These are phyloP conservation scores for Pyrrhosoma nymphula DNA, from an alignment of 2,888 invertebrate genomes.

Conservation along the genomic window DNA sequence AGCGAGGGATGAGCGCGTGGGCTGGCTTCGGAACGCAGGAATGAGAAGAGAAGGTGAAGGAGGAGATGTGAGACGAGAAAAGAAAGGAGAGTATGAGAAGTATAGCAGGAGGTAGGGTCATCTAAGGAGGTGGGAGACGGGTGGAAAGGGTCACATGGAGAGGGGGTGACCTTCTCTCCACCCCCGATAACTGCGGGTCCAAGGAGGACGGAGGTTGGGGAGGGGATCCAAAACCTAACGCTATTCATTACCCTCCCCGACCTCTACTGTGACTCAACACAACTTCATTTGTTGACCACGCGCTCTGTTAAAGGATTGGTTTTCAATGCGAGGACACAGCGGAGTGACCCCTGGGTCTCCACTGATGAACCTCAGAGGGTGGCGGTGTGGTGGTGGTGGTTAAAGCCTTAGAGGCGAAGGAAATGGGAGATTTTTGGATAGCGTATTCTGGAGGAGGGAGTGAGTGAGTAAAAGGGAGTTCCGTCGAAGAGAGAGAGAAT, in stretches of 20 bases:
- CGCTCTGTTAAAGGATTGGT: slow-evolving; percentile 40
- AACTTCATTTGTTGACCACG: background rate
- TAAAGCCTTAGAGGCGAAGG: background rate
- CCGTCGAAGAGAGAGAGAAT: background rate
- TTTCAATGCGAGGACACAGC: slow-evolving; percentile 10
- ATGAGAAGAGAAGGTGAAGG: background rate
- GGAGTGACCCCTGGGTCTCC: background rate
- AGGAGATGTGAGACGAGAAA: background rate
- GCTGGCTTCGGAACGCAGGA: background rate
- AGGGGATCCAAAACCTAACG: background rate
- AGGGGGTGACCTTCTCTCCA: background rate
- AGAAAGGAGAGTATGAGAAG: too few species aligned
- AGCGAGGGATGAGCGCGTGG: background rate
- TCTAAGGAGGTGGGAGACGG: background rate
- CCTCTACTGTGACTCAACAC: background rate
- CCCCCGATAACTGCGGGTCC: background rate
- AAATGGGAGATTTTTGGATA: background rate
- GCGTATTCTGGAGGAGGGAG: background rate
- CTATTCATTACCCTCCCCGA: slow-evolving; percentile 37
- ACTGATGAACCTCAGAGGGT: background rate
- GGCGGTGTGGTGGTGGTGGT: background rate
- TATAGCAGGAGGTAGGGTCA: too few species aligned
- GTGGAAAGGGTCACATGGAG: slow-evolving; percentile 33
- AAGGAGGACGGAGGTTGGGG: background rate
- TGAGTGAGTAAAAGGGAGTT: background rate